Evolutionary conservation across 2,888 invertebrate species (phyloP), one percentile per base, ranked within the genome.

Genomic region (Carterocephalus palaemon): DNA sequence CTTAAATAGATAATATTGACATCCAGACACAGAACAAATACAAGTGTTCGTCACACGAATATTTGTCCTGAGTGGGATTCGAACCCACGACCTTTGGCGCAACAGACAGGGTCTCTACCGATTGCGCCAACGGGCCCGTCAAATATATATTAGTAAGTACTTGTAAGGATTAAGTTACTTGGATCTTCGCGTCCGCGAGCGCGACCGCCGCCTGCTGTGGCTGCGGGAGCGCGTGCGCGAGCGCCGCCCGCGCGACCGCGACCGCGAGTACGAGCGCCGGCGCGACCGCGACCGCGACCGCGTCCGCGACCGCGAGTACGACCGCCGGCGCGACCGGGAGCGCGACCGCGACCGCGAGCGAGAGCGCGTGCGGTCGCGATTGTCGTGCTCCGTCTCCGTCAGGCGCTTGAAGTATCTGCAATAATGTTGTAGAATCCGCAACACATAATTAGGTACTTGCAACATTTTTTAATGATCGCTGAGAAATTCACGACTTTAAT

Each of bases 391-490:
- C 26, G 88, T 79, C 31, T 89, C 88, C 0, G 89, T 80, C 20
- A 92, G 75, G 57, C 88, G 90, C 36, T 90, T 89, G 53, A 91
- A 90, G 49, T 91, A 91, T 56, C 90, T 90, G 52, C 26, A 38
- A 19, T 8, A 7, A 4, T 6, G 6, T 6, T n/a, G 10, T 3
- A 1, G 4, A 3, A 32, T n/a, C 26, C 59, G 67, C 58, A 52
- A 1, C 4, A 20, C 7, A 20, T 20, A 6, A 4, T 20, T 20
- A 20, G n/a, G 7, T 20, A 20, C 7, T 20, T 20, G 7, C 7
- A 20, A 6, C 7, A 20, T 20, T 20, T 6, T 20, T 6, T 4
- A 20, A 6, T n/a, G n/a, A n/a, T n/a, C n/a, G n/a, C n/a, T n/a
- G n/a, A n/a, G n/a, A n/a, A n/a, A n/a, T n/a, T n/a, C n/a, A n/a